Base-by-base conservation (phyloP, 2,888 invertebrate species). In the Chaitophorus viminalis region DNA sequence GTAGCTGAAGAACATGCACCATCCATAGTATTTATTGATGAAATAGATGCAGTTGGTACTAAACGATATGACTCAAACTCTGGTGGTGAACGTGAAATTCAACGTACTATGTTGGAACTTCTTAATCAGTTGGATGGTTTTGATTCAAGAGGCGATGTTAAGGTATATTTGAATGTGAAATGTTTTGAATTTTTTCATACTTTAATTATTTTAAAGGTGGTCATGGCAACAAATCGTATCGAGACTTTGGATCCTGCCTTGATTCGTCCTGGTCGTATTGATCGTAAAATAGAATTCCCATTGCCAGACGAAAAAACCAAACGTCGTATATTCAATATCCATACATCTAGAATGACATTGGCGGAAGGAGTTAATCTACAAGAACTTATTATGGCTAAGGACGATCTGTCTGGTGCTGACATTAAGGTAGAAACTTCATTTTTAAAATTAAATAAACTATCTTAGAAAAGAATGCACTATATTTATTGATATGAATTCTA, bases 1-100 rank as follows among this genome's bases (percentile, higher is more conserved):
- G 99, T 99, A n/a, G 99, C 99, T 0, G 99, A 99, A 91, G 99
- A 99, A 91, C 98, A 99, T 93, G 99, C 99, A 0, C 99, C 99
- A 0, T 99, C 99, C 1, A 99, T 99, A 92, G 99, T 99, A 21
- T 99, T 99, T 91, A 99, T 99, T 90, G 99, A 99, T 93, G 99
- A 99, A 94, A 99, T 99, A 91, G 99, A 99, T 93, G 99, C 99
- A 52, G 97, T 99, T 25, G 99, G 99, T 88, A 99, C 99, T 11
- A 99, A 99, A 92, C 94, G 98, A 91, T 99, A 99, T 91, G 99
- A 99, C 91, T 99, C 99, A 0, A 99, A 99, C 92, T 99, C 99
- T 83, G 99, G 99, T 70, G 99, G 99, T 89, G 99, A 99, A 92
- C 94, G 99, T 89, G 99, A 99, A 94, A 99, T 99, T 91, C 99